These are phyloP conservation scores for Pseudotriccus pelzelni DNA, from an alignment of 2,797 vertebrate genomes.

Conservation along the genomic window DNA sequence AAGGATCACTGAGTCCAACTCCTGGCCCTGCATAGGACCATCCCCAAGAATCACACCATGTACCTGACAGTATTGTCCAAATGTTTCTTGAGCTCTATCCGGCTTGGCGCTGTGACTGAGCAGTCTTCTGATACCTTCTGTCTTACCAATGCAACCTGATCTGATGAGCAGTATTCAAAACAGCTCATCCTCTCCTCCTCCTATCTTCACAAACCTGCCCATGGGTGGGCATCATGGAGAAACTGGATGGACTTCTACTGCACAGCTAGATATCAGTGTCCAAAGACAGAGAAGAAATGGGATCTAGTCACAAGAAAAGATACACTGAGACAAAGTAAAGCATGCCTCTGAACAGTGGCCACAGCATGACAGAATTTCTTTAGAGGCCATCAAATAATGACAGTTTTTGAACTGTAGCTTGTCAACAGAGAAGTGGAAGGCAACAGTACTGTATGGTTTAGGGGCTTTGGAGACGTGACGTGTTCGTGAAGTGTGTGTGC, in stretches of 20 bases:
- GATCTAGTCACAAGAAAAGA: neutral
- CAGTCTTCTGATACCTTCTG: neutral
- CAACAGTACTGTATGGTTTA: accelerated
- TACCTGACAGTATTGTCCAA: neutral
- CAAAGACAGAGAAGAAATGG: neutral
- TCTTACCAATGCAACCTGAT: neutral
- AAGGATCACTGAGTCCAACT: neutral
- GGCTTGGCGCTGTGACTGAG: no score
- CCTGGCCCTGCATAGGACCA: neutral
- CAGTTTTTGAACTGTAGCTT: neutral
- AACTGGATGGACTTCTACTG: neutral
- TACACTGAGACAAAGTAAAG: accelerated
- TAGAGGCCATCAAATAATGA: neutral
- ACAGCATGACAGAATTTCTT: neutral
- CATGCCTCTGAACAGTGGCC: neutral
- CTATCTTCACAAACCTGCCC: neutral
- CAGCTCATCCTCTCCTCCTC: neutral
- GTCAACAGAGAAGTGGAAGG: neutral
- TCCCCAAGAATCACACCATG: neutral
- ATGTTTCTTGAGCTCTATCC: neutral
- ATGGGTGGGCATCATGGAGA: neutral
- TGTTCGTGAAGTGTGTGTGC: neutral
- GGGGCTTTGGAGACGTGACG: accelerated
- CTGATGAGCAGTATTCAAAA: neutral
- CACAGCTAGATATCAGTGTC: neutral